Percentiles rank a stretch among this genome's conserved stretches.
Conservation (phyloP, 2,113 vertebrate species). For the Vidua macroura region DNA sequence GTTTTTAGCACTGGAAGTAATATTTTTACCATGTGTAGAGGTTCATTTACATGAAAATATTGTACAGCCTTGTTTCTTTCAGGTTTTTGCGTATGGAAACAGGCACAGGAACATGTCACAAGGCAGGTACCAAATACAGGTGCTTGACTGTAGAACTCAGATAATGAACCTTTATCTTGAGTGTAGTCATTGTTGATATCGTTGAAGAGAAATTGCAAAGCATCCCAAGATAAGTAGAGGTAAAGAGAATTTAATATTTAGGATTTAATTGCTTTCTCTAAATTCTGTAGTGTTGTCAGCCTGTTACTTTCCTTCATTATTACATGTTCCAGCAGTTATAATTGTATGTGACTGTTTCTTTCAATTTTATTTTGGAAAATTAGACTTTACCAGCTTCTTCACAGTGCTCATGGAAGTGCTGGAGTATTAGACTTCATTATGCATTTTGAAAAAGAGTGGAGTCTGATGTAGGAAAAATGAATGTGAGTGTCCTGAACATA, state of each 20-base stretch:
- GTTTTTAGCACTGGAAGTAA: not conserved
- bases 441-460: not conserved
- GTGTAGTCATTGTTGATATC: not conserved
- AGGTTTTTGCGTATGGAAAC: not conserved
- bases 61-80: not conserved
- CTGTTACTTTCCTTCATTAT: not conserved
- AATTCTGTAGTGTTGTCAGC: not conserved
- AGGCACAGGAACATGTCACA: accelerated
- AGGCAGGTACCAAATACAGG: not conserved
- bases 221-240: not conserved
- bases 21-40: not conserved
- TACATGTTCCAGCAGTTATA: not conserved
- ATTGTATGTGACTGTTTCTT: not conserved
- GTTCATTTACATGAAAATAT: not conserved
- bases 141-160: not conserved
- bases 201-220: not conserved
- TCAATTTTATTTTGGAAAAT: not conserved
- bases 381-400: not conserved
- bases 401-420: not conserved
- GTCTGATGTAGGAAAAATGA: not conserved
- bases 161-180: not conserved
- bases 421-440: not conserved
- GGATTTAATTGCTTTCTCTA: not conserved
- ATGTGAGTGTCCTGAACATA: not conserved
- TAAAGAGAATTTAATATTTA: not conserved